These are phyloP conservation scores for Zhuqinia jingwanae DNA, from an alignment of 2,888 invertebrate species.

Conservation along the genomic window DNA sequence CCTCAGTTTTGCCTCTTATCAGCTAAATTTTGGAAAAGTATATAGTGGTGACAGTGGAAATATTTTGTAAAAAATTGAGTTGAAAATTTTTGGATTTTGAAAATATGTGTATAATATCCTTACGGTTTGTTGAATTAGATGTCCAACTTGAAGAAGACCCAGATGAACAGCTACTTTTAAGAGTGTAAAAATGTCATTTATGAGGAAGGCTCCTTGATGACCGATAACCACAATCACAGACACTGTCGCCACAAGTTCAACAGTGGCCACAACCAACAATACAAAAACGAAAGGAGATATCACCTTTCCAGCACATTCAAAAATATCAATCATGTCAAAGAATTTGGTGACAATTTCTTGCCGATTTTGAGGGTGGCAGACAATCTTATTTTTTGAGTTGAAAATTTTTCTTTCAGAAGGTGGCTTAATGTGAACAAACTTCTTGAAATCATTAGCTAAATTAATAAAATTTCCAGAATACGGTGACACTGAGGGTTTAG, in stretches of 20 bases:
- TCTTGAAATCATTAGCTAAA: conserved; percentile 39
- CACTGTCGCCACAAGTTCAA: conserved; percentile 51
- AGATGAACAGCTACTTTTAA: conserved; percentile 55
- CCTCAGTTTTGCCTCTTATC: conserved; percentile 27
- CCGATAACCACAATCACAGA: conserved; percentile 48
- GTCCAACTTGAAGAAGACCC: conserved; percentile 64
- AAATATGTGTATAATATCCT: not conserved
- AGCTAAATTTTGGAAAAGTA: conserved; percentile 43
- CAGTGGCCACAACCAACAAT: conserved; percentile 59
- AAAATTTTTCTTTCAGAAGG: not conserved
- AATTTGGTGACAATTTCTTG: conserved; percentile 55
- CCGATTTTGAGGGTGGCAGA: not conserved
- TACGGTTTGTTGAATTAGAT: conserved; percentile 56
- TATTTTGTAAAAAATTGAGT: not conserved
- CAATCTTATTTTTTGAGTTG: not conserved
- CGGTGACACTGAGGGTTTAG: not conserved
- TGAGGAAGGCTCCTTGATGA: conserved; percentile 35
- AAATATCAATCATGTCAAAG: conserved; percentile 48
- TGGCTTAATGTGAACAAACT: not conserved
- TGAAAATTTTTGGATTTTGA: no score
- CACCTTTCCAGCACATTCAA: conserved; percentile 49
- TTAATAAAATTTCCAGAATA: conserved; percentile 9
- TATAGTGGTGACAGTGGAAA: not conserved
- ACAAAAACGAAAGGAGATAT: conserved; percentile 66
- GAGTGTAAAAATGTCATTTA: conserved; percentile 47